Percentiles rank a stretch among this genome's conserved stretches.
Conservation (phyloP, 2,113 vertebrate genomes). For the Plecturocebus donacophilus region DNA sequence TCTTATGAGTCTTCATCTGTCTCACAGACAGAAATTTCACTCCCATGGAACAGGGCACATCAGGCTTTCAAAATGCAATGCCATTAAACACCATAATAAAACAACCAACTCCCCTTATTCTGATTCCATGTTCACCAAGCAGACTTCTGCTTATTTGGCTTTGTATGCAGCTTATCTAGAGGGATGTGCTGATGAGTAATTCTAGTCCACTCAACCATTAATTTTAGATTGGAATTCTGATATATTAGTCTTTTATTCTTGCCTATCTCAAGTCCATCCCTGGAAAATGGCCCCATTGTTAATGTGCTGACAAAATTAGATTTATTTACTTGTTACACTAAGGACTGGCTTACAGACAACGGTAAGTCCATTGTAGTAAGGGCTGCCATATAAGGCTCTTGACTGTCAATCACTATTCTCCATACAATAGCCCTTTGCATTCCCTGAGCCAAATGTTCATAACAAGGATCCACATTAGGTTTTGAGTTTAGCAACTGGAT, state of each 20-base stretch:
- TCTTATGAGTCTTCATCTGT: background rate
- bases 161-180: background rate
- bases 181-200: background rate
- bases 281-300: slow-evolving; percentile 8
- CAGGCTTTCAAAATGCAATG: background rate
- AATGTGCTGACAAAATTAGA: slow-evolving; percentile 3
- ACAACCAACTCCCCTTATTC: background rate
- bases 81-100: slow-evolving; percentile 29
- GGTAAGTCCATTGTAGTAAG: background rate
- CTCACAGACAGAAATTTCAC: background rate
- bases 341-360: background rate
- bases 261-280: background rate
- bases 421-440: background rate
- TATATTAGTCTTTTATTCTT: background rate
- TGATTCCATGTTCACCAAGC: slow-evolving; percentile 1
- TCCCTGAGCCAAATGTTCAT: background rate
- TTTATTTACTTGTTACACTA: slow-evolving; percentile 25
- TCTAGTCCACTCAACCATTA: background rate
- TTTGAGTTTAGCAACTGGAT: background rate
- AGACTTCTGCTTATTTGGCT: slow-evolving; percentile 40
- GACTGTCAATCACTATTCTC: background rate
- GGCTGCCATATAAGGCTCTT: background rate
- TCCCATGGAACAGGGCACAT: background rate
- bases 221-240: slow-evolving; percentile 21
- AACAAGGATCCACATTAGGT: background rate